A percentile compares a stretch with the other conserved stretches of the same genome.
These are phyloP conservation scores for Eleginops maclovinus DNA, from an alignment of 2,113 vertebrate genomes.

Conservation along the genomic window DNA sequence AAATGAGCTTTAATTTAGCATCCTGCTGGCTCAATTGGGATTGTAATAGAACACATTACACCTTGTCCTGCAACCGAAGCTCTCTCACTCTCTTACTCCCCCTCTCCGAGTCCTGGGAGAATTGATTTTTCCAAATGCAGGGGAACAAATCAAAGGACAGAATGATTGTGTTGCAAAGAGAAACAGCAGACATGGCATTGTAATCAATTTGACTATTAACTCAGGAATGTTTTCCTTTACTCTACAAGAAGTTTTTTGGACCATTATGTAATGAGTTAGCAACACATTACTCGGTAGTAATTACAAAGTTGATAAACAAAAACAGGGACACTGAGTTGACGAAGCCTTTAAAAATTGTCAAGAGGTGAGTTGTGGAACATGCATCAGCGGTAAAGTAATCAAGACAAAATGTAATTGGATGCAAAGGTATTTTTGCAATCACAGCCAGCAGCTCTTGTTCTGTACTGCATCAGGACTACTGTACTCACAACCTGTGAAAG, in stretches of 20 bases:
- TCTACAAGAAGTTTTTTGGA: constrained; percentile 54
- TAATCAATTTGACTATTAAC: constrained; percentile 80
- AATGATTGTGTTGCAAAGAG: constrained; percentile 73
- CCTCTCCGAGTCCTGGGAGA: constrained; percentile 54
- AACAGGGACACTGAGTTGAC: constrained; percentile 52
- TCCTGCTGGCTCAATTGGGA: constrained; percentile 75
- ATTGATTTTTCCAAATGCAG: constrained; percentile 80
- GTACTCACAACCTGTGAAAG: constrained; percentile 31
- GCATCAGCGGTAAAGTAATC: constrained; percentile 46
- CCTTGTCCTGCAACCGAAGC: constrained; percentile 73
- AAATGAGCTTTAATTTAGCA: constrained; percentile 80
- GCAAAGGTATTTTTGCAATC: constrained; percentile 50
- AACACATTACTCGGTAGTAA: constrained; percentile 55
- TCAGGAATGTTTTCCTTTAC: constrained; percentile 67
- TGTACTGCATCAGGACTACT: constrained; percentile 40
- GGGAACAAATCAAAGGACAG: constrained; percentile 78
- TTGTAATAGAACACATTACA: constrained; percentile 77
- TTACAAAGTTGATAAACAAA: constrained; percentile 69
- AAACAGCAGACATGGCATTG: constrained; percentile 67
- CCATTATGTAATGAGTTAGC: constrained; percentile 66
- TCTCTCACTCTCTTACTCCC: constrained; percentile 33
- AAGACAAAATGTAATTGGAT: constrained; percentile 58
- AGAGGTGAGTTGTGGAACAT: constrained; percentile 51
- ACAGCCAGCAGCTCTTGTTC: constrained; percentile 48
- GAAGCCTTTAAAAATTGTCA: constrained; percentile 64